Evolutionary conservation across 1,140 invertebrate species (phyloP).

Genomic region (Littorina saxatilis): DNA sequence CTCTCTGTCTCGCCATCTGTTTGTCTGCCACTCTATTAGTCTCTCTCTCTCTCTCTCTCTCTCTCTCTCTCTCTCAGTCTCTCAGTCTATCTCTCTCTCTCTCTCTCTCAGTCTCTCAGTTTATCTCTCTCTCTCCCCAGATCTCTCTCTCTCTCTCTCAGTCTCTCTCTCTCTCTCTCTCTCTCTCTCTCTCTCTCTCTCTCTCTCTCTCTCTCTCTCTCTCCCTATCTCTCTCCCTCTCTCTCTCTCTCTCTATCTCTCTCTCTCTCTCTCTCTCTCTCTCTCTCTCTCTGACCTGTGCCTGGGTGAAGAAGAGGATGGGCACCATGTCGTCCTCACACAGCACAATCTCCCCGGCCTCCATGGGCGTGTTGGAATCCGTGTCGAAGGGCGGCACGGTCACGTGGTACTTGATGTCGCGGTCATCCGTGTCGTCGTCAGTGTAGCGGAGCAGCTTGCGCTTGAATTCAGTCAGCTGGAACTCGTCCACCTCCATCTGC

Average conservation of each 20-base stretch:
- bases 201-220: neutral
- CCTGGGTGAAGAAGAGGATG: slow-evolving; percentile 71
- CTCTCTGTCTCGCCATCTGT: too few relatives aligned
- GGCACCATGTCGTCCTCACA: slow-evolving; percentile 65
- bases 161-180: neutral
- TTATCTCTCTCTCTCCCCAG: too few relatives aligned
- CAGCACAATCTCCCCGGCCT: slow-evolving; percentile 70
- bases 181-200: neutral
- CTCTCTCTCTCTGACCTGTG: slow-evolving; percentile 49
- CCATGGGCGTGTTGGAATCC: slow-evolving; percentile 65
- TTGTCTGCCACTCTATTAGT: too few relatives aligned
- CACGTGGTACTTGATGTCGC: slow-evolving; percentile 67
- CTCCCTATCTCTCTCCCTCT: neutral
- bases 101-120: too few relatives aligned
- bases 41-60: neutral
- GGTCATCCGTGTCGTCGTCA: slow-evolving; percentile 72
- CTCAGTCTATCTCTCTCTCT: too few relatives aligned
- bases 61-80: neutral
- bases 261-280: neutral
- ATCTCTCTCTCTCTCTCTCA: too few relatives aligned
- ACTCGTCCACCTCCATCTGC: slow-evolving; percentile 72
- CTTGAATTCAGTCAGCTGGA: slow-evolving; percentile 69
- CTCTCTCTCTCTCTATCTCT: too few relatives aligned
- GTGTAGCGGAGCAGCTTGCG: slow-evolving; percentile 69
- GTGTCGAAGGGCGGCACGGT: slow-evolving; percentile 69